Percentiles rank a stretch among this genome's conserved stretches.
Conservation (phyloP, 2,113 vertebrate genomes). For the Menura novaehollandiae region DNA sequence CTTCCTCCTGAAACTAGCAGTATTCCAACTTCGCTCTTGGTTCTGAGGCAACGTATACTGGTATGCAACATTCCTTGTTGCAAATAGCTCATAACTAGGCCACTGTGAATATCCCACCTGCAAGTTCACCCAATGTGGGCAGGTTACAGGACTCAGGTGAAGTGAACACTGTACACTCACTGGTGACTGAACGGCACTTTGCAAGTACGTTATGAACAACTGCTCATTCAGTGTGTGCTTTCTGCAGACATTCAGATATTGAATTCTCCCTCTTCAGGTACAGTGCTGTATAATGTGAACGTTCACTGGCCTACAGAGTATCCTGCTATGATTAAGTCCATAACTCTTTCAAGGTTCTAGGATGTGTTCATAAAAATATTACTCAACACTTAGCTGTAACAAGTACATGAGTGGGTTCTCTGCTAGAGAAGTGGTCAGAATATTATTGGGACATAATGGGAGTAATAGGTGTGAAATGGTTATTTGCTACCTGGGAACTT, state of each 20-base stretch:
- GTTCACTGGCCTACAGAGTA: neutral
- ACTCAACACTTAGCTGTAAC: neutral
- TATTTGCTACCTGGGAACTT: neutral
- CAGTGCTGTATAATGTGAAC: neutral
- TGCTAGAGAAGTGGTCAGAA: neutral
- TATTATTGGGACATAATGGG: neutral
- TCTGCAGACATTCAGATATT: neutral
- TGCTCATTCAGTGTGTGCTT: neutral
- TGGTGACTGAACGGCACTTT: neutral
- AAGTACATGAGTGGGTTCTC: neutral
- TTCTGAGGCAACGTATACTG: neutral
- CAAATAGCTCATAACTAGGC: neutral
- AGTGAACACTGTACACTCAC: neutral
- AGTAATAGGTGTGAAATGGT: neutral
- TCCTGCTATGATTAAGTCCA: neutral
- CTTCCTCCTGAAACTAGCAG: neutral
- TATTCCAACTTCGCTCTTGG: neutral
- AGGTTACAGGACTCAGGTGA: neutral
- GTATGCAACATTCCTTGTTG: neutral
- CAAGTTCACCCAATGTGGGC: neutral
- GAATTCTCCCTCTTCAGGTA: neutral
- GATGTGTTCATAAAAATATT: neutral
- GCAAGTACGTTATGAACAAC: neutral
- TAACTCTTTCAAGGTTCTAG: constrained; percentile 2
- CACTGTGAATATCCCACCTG: neutral